Evolutionary conservation across 2,113 vertebrate genomes (phyloP).

Genomic region (Dasyurus viverrinus): DNA sequence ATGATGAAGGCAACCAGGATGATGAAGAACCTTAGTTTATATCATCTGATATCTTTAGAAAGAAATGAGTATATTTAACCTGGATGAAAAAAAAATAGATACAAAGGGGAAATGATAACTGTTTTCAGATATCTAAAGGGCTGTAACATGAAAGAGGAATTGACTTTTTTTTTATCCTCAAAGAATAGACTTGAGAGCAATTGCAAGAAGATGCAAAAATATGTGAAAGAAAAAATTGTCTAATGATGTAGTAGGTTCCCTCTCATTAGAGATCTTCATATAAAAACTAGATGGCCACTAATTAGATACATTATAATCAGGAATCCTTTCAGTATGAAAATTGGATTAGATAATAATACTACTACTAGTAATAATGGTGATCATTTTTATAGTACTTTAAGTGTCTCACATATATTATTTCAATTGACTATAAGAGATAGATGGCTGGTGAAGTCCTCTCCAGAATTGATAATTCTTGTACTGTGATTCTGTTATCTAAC

Average conservation of each 20-base stretch:
- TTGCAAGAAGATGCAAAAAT: neutral
- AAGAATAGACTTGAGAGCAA: neutral
- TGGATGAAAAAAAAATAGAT: neutral
- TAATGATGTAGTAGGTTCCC: neutral
- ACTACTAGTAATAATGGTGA: neutral
- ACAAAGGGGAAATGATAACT: neutral
- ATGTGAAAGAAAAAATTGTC: neutral
- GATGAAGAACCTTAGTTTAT: neutral
- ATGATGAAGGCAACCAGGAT: neutral
- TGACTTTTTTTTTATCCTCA: neutral
- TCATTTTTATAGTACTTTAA: neutral
- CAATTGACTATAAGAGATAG: neutral
- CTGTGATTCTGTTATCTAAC: neutral
- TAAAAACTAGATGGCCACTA: neutral
- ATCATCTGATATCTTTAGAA: neutral
- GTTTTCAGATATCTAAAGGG: neutral
- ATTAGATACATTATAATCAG: neutral
- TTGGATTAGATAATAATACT: neutral
- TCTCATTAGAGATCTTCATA: neutral
- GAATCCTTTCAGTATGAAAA: neutral
- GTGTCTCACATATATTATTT: neutral
- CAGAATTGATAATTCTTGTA: neutral
- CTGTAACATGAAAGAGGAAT: neutral
- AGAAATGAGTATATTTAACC: neutral
- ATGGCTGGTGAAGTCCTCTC: neutral